Base-by-base conservation (phyloP, 2,888 invertebrate genomes). In the Entomobrya multifasciata region DNA sequence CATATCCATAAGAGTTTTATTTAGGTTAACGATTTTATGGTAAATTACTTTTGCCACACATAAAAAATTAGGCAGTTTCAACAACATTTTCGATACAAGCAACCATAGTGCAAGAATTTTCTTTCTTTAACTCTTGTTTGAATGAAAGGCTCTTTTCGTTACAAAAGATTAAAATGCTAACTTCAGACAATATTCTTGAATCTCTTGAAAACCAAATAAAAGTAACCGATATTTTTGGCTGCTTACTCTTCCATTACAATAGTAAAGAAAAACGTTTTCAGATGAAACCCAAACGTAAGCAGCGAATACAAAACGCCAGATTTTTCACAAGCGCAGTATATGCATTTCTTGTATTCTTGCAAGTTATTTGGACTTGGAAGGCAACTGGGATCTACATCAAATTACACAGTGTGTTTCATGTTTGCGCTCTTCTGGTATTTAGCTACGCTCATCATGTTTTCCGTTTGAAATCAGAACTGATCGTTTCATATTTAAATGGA, bases 381-480 rank as follows among this genome's bases (percentile, higher is more conserved):
- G 3, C 8, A 3, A 1, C 8, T 0, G 13, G 11, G 25, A 47
- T 25, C 1, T 70, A 47, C 10, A 17, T 80, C 15, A 80, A 70
- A 41, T 25, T 80, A 6, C 80, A 80, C 44, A 25, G 55, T 5
- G 17, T 80, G 10, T 65, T 80, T 20, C 27, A 20, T 25, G 41
- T 4, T 15, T 15, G n/a, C 10, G 67, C 70, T 17, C 8, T 80
- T 3, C 13, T 36, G 0, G 36, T 80, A 55, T 6, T 27, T 15
- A 22, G 41, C 41, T 67, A 80, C 41, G 30, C 36, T 22, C 80
- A 80, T 41, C 27, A 70, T 27, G 80, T 70, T 8, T 80, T 55
- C 20, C 1, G 13, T 20, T 20, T 13, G 8, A 41, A 70, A 15
- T 4, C 13, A 8, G 36, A 1, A 0, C 5, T n/a, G 1, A 80